phyloP scores from a whole-genome alignment of 1,140 invertebrate genomes.

The Cherax destructor region DNA sequence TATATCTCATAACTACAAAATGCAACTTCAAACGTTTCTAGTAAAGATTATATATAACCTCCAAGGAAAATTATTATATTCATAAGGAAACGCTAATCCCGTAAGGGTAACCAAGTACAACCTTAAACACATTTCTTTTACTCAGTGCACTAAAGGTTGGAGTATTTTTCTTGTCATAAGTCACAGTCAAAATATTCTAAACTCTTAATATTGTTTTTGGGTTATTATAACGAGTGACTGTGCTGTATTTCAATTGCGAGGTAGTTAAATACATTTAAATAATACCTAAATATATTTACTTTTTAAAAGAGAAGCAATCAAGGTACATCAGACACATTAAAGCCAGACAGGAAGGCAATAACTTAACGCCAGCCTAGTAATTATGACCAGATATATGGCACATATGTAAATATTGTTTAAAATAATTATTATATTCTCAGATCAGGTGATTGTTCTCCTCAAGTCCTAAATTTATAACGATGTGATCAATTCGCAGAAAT shows the following conservation, averaged over 20 bases:
- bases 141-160: no score
- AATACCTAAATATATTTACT: not conserved
- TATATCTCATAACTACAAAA: no score
- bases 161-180: no score
- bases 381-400: not conserved
- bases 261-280: not conserved
- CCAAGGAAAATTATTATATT: no score
- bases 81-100: no score
- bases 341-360: not conserved
- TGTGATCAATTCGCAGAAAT: not conserved
- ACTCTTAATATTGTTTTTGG: no score
- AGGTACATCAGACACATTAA: slow-evolving; percentile 17
- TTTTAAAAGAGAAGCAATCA: slow-evolving; percentile 21
- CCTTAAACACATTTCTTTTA: no score
- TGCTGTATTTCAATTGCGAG: not conserved
- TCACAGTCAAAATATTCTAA: no score
- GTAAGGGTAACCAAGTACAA: no score
- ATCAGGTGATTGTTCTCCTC: not conserved
- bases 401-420: slow-evolving; percentile 5
- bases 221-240: no score
- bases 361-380: slow-evolving; percentile 9
- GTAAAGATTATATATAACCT: no score
- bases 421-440: not conserved
- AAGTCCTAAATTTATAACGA: not conserved
- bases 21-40: no score